Conservation (phyloP, 1,140 invertebrate genomes). For the Olivierus martensii region DNA sequence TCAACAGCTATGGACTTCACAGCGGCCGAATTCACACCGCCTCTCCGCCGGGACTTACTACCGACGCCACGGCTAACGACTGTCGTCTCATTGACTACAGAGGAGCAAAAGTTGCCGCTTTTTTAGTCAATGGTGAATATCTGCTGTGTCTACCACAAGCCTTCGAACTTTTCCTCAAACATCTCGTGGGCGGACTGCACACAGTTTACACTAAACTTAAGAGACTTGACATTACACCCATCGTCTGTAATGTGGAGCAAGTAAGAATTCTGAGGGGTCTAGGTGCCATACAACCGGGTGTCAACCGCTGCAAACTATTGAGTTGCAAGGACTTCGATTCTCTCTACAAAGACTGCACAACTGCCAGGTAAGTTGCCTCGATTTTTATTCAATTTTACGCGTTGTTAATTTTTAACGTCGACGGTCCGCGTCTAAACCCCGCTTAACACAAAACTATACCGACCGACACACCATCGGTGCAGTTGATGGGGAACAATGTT, state of each 20-base stretch:
- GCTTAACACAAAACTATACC: too few relatives aligned
- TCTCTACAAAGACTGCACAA: constrained; percentile 97
- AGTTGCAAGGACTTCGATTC: constrained; percentile 98
- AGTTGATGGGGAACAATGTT: too few relatives aligned
- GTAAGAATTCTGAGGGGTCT: constrained; percentile 91
- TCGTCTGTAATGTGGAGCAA: constrained; percentile 99
- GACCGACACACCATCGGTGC: too few relatives aligned
- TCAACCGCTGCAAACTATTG: constrained; percentile 96
- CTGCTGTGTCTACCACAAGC: constrained; percentile 97
- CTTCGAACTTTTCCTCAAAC: constrained; percentile 97
- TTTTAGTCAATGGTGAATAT: constrained; percentile 91
- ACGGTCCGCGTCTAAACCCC: too few relatives aligned
- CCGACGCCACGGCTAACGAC: constrained; percentile 86
- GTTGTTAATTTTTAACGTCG: too few relatives aligned
- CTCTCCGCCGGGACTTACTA: constrained; percentile 32
- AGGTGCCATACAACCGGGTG: constrained; percentile 96
- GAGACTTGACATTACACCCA: constrained; percentile 90
- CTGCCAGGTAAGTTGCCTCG: constrained; percentile 70
- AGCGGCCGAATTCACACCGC: constrained; percentile 9
- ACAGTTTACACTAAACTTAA: constrained; percentile 99
- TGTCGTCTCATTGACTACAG: constrained; percentile 94
- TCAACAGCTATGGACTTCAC: background rate
- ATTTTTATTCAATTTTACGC: background rate
- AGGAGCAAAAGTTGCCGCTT: constrained; percentile 92
- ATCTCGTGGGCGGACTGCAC: constrained; percentile 93